Conservation (phyloP, 2,113 vertebrate genomes). For the Aramus guarauna region DNA sequence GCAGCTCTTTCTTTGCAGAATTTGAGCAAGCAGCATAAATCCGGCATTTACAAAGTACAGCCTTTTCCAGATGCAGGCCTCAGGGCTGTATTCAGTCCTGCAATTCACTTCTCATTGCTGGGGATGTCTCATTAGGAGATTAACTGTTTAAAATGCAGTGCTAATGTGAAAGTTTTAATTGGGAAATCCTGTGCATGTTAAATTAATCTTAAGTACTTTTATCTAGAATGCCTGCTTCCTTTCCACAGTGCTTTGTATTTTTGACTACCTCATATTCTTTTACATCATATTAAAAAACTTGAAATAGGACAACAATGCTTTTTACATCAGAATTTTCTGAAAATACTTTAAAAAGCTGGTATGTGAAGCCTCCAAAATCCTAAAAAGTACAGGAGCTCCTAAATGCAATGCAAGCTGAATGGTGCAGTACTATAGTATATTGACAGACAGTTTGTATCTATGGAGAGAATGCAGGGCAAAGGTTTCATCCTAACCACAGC, state of each 20-base stretch:
- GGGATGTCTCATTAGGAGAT: constrained; percentile 71
- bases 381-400: neutral
- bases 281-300: constrained; percentile 13
- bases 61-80: constrained; percentile 65
- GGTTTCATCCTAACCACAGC: neutral
- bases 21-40: neutral
- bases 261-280: constrained; percentile 19
- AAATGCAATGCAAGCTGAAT: neutral
- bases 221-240: constrained; percentile 56
- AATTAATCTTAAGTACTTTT: constrained; percentile 74
- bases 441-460: neutral
- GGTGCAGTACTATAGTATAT: neutral
- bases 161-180: constrained; percentile 75
- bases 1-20: constrained; percentile 42
- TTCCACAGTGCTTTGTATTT: constrained; percentile 10
- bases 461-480: constrained; percentile 17
- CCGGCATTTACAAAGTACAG: constrained; percentile 5
- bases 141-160: constrained; percentile 71
- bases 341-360: neutral
- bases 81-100: constrained; percentile 51
- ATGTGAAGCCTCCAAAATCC: neutral
- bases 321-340: neutral
- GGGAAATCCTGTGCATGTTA: constrained; percentile 72
- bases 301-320: neutral
- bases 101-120: constrained; percentile 68